Conservation (phyloP, 2,797 vertebrate species). For the Silurus aristotelis region DNA sequence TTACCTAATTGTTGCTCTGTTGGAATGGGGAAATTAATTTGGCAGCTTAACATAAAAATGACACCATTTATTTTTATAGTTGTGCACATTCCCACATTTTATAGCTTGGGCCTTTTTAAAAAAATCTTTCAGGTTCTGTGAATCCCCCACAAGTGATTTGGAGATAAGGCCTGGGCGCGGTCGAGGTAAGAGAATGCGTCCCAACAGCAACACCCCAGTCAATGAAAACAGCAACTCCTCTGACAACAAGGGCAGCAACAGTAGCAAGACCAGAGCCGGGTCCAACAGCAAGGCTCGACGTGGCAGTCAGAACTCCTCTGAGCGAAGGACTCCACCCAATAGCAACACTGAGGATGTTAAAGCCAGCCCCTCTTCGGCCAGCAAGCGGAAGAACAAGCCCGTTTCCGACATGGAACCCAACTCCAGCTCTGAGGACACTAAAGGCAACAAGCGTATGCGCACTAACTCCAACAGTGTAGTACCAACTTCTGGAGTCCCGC, state of each 20-base stretch:
- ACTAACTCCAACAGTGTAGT: conserved; percentile 89
- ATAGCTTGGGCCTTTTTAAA: neutral
- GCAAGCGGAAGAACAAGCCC: conserved; percentile 93
- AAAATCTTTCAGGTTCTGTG: conserved; percentile 85
- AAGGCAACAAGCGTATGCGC: conserved; percentile 97
- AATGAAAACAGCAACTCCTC: conserved; percentile 86
- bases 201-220: conserved; percentile 92
- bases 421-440: conserved; percentile 98
- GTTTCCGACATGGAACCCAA: conserved; percentile 97
- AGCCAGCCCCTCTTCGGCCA: conserved; percentile 91
- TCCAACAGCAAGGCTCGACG: conserved; percentile 94
- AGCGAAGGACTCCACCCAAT: conserved; percentile 88
- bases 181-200: conserved; percentile 93
- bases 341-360: conserved; percentile 89
- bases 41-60: neutral
- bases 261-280: conserved; percentile 92
- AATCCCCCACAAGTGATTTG: conserved; percentile 97
- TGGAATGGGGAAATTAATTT: neutral
- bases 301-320: conserved; percentile 96
- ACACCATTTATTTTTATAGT: neutral
- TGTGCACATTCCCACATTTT: neutral
- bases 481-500: conserved; percentile 74
- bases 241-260: conserved; percentile 85
- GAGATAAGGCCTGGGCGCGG: conserved; percentile 98
- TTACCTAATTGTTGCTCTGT: neutral